These are phyloP conservation scores for Coecobrya sp. DNA, from an alignment of 2,888 invertebrate species.

Conservation along the genomic window DNA sequence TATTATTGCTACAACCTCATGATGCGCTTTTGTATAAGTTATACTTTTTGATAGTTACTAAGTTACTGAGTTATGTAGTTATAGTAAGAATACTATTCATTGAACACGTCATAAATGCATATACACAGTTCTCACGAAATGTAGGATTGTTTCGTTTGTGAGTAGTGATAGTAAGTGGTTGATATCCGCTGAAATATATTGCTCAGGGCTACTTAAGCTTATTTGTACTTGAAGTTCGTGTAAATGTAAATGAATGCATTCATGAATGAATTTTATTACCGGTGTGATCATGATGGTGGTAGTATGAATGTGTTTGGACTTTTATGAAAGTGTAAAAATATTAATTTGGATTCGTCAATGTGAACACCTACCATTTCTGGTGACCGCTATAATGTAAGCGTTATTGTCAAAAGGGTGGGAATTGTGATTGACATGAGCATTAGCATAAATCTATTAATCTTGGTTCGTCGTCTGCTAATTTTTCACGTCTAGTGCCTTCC, in stretches of 20 bases:
- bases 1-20: background rate
- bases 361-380: background rate
- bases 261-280: background rate
- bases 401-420: conserved; percentile 38
- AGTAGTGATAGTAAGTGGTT: background rate
- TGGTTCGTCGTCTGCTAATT: conserved; percentile 4
- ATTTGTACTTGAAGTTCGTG: background rate
- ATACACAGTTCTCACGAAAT: background rate
- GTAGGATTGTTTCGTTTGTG: background rate
- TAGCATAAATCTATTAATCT: conserved; percentile 33
- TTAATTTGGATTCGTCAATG: background rate
- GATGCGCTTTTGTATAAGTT: background rate
- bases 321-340: conserved; percentile 50
- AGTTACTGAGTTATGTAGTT: no score
- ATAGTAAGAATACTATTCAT: no score
- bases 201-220: background rate
- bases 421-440: conserved; percentile 17
- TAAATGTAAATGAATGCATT: no score
- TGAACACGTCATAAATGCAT: no score
- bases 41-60: background rate
- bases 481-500: background rate
- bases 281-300: background rate
- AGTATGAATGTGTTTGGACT: background rate
- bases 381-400: background rate
- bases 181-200: background rate